phyloP scores from a whole-genome alignment of 2,888 invertebrate species.

The Eupithecia subumbrata region DNA sequence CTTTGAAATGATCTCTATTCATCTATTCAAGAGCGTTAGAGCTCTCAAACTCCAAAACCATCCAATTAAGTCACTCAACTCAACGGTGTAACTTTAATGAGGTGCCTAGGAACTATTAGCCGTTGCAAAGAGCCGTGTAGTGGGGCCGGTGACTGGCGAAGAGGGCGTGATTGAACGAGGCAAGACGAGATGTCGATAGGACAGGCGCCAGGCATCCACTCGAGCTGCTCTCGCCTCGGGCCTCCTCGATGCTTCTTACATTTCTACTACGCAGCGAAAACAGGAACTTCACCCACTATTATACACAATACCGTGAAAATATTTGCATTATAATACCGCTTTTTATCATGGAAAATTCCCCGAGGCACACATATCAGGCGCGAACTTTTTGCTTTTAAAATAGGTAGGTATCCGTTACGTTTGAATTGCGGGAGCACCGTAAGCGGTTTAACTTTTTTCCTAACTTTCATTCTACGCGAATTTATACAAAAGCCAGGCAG shows the following conservation, averaged over 20 bases:
- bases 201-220: conserved; percentile 50
- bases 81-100: conserved; percentile 49
- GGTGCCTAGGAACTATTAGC: conserved; percentile 52
- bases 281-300: conserved; percentile 40
- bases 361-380: conserved; percentile 50
- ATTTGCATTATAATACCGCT: conserved; percentile 47
- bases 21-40: conserved; percentile 8
- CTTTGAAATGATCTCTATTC: conserved; percentile 13
- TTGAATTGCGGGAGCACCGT: conserved; percentile 66
- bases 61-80: conserved; percentile 39
- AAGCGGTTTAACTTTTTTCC: conserved; percentile 74
- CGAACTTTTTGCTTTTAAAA: conserved; percentile 63
- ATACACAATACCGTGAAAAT: conserved; percentile 42
- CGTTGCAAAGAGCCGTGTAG: conserved; percentile 49
- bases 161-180: conserved; percentile 55
- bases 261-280: conserved; percentile 47
- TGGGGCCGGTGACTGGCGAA: conserved; percentile 57
- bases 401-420: conserved; percentile 63
- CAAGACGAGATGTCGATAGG: conserved; percentile 58
- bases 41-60: conserved; percentile 29
- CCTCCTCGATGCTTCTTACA: conserved; percentile 42
- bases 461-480: conserved; percentile 76
- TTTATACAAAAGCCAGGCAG: conserved; percentile 77
- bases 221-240: conserved; percentile 21
- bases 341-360: conserved; percentile 55